phyloP scores from a whole-genome alignment of 2,113 vertebrate genomes.

The Sorex araneus region DNA sequence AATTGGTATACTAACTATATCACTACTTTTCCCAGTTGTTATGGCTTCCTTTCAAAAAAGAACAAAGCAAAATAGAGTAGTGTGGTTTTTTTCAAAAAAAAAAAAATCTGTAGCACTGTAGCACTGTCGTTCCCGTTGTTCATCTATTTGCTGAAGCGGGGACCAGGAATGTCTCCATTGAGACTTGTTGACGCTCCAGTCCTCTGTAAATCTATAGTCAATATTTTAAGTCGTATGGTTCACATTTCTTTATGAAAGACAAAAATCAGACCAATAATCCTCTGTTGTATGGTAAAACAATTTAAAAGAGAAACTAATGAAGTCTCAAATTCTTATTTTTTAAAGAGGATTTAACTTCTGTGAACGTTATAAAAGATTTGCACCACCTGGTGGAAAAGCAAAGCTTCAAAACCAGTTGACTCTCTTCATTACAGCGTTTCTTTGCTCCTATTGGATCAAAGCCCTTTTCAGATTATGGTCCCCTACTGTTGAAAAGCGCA shows the following conservation, averaged over 20 bases:
- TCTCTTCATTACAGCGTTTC: constrained; percentile 40
- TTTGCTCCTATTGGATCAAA: constrained; percentile 46
- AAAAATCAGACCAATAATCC: not conserved
- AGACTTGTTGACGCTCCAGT: too few relatives aligned
- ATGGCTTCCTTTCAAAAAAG: constrained; percentile 17
- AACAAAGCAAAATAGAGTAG: not conserved
- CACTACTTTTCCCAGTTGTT: not conserved
- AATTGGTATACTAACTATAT: not conserved
- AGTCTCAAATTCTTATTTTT: constrained; percentile 54
- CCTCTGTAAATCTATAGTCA: not conserved
- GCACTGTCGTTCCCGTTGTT: too few relatives aligned
- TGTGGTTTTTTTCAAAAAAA: not conserved
- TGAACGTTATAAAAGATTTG: constrained; percentile 75
- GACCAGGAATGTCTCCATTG: too few relatives aligned
- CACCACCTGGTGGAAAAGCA: constrained; percentile 82
- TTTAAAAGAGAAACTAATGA: constrained; percentile 36
- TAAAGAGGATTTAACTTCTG: constrained; percentile 60
- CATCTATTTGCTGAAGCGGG: too few relatives aligned
- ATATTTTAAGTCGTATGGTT: not conserved
- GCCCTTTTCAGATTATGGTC: not conserved
- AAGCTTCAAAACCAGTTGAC: constrained; percentile 50
- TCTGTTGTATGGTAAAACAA: not conserved
- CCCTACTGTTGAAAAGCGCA: not conserved
- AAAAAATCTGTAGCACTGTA: too few relatives aligned
- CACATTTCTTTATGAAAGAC: constrained; percentile 10